Conservation (phyloP, 2,113 vertebrate species). For the Glaucomys volans region DNA sequence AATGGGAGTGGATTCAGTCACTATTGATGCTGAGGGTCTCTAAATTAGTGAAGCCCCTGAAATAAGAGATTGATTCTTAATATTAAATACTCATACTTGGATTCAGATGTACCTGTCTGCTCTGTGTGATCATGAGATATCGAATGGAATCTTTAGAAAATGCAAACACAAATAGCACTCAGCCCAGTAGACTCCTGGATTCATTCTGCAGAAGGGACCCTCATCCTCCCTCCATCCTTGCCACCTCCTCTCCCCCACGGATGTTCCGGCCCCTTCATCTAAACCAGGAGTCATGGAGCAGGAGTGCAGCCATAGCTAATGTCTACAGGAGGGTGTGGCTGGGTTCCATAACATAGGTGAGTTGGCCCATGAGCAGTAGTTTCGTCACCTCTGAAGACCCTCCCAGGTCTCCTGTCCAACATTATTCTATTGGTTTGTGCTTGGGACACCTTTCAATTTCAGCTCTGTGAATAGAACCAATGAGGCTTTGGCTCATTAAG, state of each 20-base stretch:
- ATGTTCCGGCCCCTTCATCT: neutral
- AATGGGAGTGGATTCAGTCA: neutral
- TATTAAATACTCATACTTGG: constrained; percentile 19
- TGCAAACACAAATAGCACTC: neutral
- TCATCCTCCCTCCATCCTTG: neutral
- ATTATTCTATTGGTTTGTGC: neutral
- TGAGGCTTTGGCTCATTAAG: constrained; percentile 62
- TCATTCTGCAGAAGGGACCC: neutral
- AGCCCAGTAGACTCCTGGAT: neutral
- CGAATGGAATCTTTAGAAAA: neutral
- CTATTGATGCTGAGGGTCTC: neutral
- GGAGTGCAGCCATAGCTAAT: neutral
- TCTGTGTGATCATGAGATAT: neutral
- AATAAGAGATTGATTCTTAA: neutral
- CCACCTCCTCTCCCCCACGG: neutral
- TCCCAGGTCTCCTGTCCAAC: neutral
- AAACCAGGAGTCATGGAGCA: neutral
- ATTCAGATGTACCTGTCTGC: neutral
- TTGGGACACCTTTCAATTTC: constrained; percentile 23
- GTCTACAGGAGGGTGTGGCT: neutral
- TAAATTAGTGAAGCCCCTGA: neutral
- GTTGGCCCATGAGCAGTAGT: neutral
- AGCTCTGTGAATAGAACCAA: constrained; percentile 21
- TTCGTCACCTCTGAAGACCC: neutral
- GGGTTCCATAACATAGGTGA: neutral